Evolutionary conservation across 2,888 invertebrate species (phyloP), one percentile per base, ranked within the genome.

Genomic region (Bursaphelenchus okinawaensis): DNA sequence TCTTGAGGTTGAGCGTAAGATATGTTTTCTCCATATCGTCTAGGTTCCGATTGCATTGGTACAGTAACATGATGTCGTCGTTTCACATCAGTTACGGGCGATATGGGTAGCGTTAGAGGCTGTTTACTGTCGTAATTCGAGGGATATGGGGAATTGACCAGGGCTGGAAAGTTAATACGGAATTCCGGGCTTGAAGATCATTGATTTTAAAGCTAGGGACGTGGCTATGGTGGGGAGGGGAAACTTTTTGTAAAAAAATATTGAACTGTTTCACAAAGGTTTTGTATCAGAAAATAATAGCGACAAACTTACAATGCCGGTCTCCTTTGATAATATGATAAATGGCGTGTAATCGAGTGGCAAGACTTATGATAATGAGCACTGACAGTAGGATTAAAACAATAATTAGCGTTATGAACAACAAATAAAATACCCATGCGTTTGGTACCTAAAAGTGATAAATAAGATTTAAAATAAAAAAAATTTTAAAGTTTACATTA

Each of bases 381-480:
- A 78, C 63, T 26, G 80, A 79, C 24, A 80, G 68, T 23, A 81
- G 69, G 31, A 81, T 68, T 56, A 80, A 74, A 8, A 80, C 80
- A 31, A 78, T 68, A 26, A 79, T 81, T 12, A 80, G 68, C 6
- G 80, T 76, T 51, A 80, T 77, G 65, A 80, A 78, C 26, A 80
- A 69, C 12, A 81, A 63, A 63, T 80, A 80, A 70, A 80, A 80
- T n/a, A 80, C 76, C 80, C 80, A 80, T 26, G 77, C 71, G 56
- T 78, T 77, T 19, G 80, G 80, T 40, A 80, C 71, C 78, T 78
- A 61, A 60, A 73, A 29, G 22, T 8, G 20, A 20, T 8, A 19
- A 19, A 20, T n/a, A n/a, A n/a, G n/a, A n/a, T n/a, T n/a, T n/a
- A n/a, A n/a, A n/a, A n/a, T n/a, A n/a, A n/a, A n/a, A n/a, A n/a